Percentiles rank a stretch among this genome's conserved stretches.
Evolutionary conservation across 2,797 vertebrate species (phyloP).

Genomic region (Petrocephalus sullivani): DNA sequence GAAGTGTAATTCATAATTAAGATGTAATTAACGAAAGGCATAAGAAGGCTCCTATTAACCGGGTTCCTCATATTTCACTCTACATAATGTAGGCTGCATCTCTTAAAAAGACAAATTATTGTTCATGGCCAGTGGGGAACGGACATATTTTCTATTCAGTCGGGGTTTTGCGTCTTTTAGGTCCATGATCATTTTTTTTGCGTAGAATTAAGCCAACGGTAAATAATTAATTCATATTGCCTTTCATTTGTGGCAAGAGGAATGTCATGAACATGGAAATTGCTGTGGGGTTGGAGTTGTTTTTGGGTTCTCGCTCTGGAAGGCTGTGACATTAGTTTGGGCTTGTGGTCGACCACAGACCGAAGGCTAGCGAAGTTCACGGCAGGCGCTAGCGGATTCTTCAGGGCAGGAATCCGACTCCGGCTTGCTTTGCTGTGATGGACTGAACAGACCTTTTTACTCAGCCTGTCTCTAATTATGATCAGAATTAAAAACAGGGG

Average conservation of each 20-base stretch:
- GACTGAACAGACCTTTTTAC: neutral
- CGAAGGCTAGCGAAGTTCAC: conserved; percentile 7
- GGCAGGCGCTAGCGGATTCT: neutral
- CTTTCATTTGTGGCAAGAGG: neutral
- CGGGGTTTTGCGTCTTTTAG: neutral
- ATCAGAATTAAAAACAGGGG: conserved; percentile 11
- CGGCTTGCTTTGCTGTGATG: neutral
- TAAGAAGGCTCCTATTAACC: neutral
- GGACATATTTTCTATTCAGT: neutral
- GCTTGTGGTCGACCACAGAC: conserved; percentile 5
- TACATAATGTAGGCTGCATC: neutral
- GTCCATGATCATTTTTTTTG: conserved; percentile 1
- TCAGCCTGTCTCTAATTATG: neutral
- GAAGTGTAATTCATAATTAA: conserved; percentile 1
- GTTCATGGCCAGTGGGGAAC: neutral
- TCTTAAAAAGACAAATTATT: conserved; percentile 1
- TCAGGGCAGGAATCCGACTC: neutral
- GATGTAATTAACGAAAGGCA: neutral
- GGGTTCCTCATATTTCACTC: neutral
- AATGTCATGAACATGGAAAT: neutral
- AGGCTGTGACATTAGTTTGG: conserved; percentile 2
- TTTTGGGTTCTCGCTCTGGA: neutral
- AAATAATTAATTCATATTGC: neutral
- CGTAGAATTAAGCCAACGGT: neutral
- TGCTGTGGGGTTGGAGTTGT: neutral